These are phyloP conservation scores for Drosophila bifasciata DNA, from an alignment of 1,140 invertebrate genomes.

Conservation along the genomic window DNA sequence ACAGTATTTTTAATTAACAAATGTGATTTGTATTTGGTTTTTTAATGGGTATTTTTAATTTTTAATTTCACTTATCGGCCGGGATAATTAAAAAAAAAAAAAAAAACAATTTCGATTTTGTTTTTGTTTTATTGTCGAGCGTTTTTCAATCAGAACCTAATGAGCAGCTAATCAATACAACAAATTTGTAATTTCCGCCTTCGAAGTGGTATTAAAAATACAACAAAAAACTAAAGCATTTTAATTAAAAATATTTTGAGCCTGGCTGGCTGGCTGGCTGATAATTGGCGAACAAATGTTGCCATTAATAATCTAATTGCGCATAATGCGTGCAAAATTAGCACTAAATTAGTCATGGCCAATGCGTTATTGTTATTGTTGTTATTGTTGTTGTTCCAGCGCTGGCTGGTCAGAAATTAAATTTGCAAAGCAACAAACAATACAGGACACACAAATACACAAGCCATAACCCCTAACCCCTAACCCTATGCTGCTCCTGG, in stretches of 20 bases:
- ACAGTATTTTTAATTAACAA: slow-evolving; percentile 43
- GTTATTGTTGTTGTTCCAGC: too few species aligned
- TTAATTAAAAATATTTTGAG: slow-evolving; percentile 74
- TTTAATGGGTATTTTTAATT: slow-evolving; percentile 53
- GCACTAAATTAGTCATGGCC: slow-evolving; percentile 78
- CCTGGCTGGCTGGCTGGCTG: slow-evolving; percentile 28
- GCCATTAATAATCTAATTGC: slow-evolving; percentile 81
- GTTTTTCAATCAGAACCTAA: slow-evolving; percentile 75
- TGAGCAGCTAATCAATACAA: slow-evolving; percentile 75
- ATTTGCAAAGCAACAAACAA: slow-evolving; percentile 55
- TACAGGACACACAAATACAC: slow-evolving; percentile 9
- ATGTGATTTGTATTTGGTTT: slow-evolving; percentile 22
- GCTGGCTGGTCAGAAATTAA: slow-evolving; percentile 58
- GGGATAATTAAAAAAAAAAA: slow-evolving; percentile 67
- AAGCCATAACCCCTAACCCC: too few species aligned
- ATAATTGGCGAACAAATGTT: slow-evolving; percentile 79
- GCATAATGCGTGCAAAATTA: slow-evolving; percentile 78
- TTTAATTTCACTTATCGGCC: slow-evolving; percentile 47
- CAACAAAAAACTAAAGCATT: slow-evolving; percentile 32
- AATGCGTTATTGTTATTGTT: slow-evolving; percentile 49
- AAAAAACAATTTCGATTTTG: slow-evolving; percentile 50
- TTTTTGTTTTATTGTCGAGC: slow-evolving; percentile 54
- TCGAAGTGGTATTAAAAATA: neutral
- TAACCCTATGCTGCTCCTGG: too few species aligned
- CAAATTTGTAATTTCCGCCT: slow-evolving; percentile 69